These are phyloP conservation scores for Ceratosolen solmsi DNA, from an alignment of 1,140 invertebrate genomes.

Conservation along the genomic window DNA sequence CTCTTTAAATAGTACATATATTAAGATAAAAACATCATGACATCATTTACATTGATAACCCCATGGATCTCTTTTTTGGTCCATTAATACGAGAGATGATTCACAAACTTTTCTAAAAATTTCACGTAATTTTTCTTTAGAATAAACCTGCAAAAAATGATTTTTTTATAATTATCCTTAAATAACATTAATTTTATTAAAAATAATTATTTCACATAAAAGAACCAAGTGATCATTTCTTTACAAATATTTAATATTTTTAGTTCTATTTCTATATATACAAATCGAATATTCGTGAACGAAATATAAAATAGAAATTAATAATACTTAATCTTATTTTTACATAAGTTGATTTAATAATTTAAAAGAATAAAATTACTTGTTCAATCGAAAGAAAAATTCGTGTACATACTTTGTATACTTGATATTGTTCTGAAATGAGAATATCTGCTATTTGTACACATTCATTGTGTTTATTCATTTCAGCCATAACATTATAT, in stretches of 20 bases:
- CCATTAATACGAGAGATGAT: conserved; percentile 83
- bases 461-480: conserved; percentile 84
- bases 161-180: too few species aligned
- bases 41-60: conserved; percentile 72
- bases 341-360: not conserved
- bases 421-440: conserved; percentile 82
- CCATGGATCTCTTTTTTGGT: conserved; percentile 83
- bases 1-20: not conserved
- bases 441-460: conserved; percentile 86
- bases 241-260: too few species aligned
- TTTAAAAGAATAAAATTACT: not conserved
- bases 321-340: too few species aligned
- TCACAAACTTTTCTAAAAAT: conserved; percentile 86
- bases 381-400: too few species aligned
- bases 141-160: conserved; percentile 55
- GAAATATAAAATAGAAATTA: too few species aligned
- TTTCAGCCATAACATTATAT: conserved; percentile 84
- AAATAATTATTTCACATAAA: too few species aligned
- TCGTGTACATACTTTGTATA: conserved; percentile 79
- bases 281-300: too few species aligned
- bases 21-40: conserved; percentile 10
- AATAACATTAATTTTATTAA: too few species aligned
- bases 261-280: too few species aligned
- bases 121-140: conserved; percentile 83
- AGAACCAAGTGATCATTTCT: too few species aligned